Evolutionary conservation across 2,797 vertebrate genomes (phyloP).

Genomic region (Scomberomorus guttatus): DNA sequence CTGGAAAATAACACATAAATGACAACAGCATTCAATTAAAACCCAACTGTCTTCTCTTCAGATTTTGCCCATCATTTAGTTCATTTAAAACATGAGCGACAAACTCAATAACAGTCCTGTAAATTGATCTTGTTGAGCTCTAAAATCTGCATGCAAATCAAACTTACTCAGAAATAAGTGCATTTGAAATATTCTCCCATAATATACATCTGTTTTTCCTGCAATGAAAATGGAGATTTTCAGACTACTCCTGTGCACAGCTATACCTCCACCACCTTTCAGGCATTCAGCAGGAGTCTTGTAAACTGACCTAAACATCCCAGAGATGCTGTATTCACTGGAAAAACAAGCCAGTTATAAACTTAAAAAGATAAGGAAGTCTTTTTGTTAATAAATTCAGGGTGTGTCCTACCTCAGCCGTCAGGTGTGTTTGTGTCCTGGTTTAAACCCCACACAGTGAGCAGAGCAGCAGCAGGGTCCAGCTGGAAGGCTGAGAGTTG

Average conservation of each 20-base stretch:
- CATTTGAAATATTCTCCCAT: background rate
- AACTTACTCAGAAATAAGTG: background rate
- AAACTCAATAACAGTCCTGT: background rate
- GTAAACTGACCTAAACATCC: conserved; percentile 9
- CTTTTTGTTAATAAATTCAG: conserved; percentile 38
- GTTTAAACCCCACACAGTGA: conserved; percentile 65
- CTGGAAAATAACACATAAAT: conserved; percentile 1
- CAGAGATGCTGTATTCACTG: conserved; percentile 15
- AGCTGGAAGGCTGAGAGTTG: conserved; percentile 71
- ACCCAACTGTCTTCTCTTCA: background rate
- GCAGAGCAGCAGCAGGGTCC: conserved; percentile 64
- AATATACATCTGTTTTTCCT: background rate
- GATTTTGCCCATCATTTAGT: background rate
- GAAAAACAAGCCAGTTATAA: conserved; percentile 1
- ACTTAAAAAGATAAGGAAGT: background rate
- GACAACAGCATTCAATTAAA: conserved; percentile 14
- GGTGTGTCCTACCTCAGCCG: conserved; percentile 73
- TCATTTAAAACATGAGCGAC: background rate
- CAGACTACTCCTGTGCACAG: conserved; percentile 4
- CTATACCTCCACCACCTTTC: conserved; percentile 21
- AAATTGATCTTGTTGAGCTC: background rate
- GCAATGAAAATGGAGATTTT: background rate
- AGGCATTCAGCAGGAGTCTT: conserved; percentile 13
- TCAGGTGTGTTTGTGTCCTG: conserved; percentile 71
- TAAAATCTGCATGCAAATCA: conserved; percentile 13